Percentiles rank a stretch among this genome's conserved stretches.
phyloP scores from a whole-genome alignment of 1,140 invertebrate genomes.

The Drosophila kohkoa region DNA sequence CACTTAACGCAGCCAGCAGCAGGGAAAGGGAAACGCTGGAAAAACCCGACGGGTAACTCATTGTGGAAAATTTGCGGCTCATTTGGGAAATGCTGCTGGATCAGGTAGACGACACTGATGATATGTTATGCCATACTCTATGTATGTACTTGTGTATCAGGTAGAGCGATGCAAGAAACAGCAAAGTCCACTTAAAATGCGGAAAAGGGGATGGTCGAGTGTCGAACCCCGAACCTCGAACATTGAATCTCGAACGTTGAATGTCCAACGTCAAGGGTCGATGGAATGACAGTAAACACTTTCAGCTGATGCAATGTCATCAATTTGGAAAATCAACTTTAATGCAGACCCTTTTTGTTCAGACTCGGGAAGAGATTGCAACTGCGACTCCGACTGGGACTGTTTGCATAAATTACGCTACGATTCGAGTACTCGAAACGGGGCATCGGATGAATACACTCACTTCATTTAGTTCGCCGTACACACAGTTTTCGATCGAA shows the following conservation, averaged over 20 bases:
- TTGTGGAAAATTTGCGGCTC: conserved; percentile 78
- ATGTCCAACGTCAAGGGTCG: not conserved
- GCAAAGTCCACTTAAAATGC: conserved; percentile 36
- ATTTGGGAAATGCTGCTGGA: conserved; percentile 32
- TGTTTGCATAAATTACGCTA: conserved; percentile 70
- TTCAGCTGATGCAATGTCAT: conserved; percentile 71
- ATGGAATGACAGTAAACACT: conserved; percentile 51
- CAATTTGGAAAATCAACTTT: conserved; percentile 74
- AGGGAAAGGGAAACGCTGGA: conserved; percentile 26
- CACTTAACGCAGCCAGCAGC: conserved; percentile 28
- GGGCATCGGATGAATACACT: conserved; percentile 5
- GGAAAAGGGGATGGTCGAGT: conserved; percentile 2
- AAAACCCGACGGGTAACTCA: conserved; percentile 66
- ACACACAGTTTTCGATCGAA: not conserved
- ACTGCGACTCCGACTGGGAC: not conserved
- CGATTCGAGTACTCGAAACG: conserved; percentile 23
- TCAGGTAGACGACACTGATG: conserved; percentile 26
- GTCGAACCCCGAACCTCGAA: too few relatives aligned
- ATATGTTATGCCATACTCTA: not conserved
- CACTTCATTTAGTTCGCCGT: conserved; percentile 1
- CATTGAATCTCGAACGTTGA: too few relatives aligned
- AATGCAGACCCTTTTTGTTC: conserved; percentile 36
- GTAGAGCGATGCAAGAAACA: conserved; percentile 32
- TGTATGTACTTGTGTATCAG: conserved; percentile 31
- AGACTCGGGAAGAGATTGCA: not conserved